These are phyloP conservation scores for Neofelis nebulosa DNA, from an alignment of 2,113 vertebrate genomes.

Conservation along the genomic window DNA sequence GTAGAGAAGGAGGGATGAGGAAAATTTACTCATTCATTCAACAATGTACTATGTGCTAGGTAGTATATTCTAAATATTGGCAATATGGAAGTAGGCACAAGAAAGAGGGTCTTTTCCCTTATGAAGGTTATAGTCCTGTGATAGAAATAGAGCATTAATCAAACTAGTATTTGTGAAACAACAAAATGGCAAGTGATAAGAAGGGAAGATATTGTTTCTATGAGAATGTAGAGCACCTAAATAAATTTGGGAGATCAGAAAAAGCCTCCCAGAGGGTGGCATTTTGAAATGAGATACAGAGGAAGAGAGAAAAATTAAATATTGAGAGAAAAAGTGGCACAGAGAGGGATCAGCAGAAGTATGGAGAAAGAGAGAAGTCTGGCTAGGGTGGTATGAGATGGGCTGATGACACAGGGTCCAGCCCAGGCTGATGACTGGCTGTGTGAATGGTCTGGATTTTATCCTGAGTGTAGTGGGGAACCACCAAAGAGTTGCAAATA, in stretches of 20 bases:
- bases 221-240: neutral
- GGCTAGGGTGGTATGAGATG: neutral
- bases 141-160: neutral
- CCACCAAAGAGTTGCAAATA: neutral
- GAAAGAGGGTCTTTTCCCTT: neutral
- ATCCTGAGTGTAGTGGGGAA: neutral
- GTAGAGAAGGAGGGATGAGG: neutral
- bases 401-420: neutral
- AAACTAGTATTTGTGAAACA: neutral
- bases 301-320: neutral
- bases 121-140: neutral
- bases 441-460: neutral
- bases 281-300: neutral
- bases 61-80: neutral
- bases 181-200: neutral
- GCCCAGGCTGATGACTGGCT: neutral
- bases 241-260: neutral
- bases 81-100: neutral
- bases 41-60: neutral
- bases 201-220: neutral
- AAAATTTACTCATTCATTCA: neutral
- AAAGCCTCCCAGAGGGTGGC: neutral
- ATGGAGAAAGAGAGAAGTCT: neutral
- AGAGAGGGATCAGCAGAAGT: neutral
- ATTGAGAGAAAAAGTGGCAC: neutral